A percentile compares a stretch with the other conserved stretches of the same genome.
phyloP scores from a whole-genome alignment of 1,140 invertebrate species.

The Zaprionus ghesquierei region DNA sequence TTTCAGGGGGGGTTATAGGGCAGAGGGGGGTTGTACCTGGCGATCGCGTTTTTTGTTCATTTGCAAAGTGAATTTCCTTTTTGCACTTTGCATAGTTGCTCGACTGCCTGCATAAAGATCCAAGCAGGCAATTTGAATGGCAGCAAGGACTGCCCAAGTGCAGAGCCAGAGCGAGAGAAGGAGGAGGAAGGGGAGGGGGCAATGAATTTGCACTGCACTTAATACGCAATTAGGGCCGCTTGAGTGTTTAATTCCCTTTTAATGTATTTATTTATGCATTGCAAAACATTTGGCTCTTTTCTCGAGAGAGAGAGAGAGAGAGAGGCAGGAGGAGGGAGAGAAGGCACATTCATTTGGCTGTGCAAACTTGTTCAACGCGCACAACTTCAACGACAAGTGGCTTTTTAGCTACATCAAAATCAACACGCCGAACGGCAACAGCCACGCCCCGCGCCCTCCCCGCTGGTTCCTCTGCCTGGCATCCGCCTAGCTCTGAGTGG shows the following conservation, averaged over 20 bases:
- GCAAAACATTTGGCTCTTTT: constrained; percentile 60
- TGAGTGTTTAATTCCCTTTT: constrained; percentile 75
- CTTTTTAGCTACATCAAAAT: constrained; percentile 79
- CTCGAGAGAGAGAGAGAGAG: not conserved
- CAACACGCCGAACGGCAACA: constrained; percentile 50
- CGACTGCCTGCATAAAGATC: not conserved
- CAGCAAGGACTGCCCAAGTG: not conserved
- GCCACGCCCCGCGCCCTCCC: not conserved
- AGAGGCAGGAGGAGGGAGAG: not conserved
- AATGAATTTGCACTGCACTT: constrained; percentile 42
- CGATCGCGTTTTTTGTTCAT: not conserved
- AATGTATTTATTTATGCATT: constrained; percentile 78
- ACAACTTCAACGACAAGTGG: constrained; percentile 68
- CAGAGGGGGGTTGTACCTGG: too few species aligned
- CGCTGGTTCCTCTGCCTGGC: not conserved
- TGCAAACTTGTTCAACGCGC: constrained; percentile 78
- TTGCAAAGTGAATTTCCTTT: not conserved
- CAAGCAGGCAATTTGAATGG: not conserved
- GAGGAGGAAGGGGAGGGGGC: not conserved
- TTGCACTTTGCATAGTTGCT: not conserved
- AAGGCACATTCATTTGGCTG: constrained; percentile 66
- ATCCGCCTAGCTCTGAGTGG: constrained; percentile 42
- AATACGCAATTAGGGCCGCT: constrained; percentile 60
- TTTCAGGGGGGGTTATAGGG: too few species aligned
- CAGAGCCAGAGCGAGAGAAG: not conserved